phyloP scores from a whole-genome alignment of 2,113 vertebrate species.

The Tychaedon coryphoeus region DNA sequence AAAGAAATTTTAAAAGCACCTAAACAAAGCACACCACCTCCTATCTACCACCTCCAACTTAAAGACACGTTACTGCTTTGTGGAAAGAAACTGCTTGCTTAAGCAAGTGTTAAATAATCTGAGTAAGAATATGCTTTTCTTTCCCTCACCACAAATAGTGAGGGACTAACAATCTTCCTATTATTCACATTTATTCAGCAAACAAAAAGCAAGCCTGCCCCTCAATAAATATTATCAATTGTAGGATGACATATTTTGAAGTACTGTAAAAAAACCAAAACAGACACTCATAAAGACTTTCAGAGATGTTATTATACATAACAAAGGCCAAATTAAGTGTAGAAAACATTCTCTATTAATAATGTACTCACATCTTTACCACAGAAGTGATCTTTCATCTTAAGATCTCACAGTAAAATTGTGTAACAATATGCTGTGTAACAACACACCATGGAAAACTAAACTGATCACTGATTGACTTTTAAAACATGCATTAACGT shows the following conservation, averaged over 20 bases:
- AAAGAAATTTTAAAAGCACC: conserved; percentile 4
- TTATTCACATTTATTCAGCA: background rate
- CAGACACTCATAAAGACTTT: background rate
- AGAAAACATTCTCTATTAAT: background rate
- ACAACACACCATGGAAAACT: background rate
- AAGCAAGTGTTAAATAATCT: background rate
- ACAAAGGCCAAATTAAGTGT: background rate
- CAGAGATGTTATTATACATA: background rate
- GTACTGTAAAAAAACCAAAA: background rate
- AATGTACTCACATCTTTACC: background rate
- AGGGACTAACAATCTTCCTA: background rate
- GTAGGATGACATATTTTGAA: background rate
- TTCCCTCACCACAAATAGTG: background rate
- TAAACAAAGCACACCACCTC: background rate
- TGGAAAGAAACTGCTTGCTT: background rate
- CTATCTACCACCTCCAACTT: background rate
- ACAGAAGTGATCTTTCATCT: background rate
- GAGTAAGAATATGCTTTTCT: background rate
- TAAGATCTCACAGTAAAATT: background rate
- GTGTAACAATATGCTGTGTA: background rate
- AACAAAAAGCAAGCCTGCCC: background rate
- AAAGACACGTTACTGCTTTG: background rate
- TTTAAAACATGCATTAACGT: background rate
- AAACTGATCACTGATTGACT: background rate
- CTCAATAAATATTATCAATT: background rate